phyloP scores from a whole-genome alignment of 2,797 vertebrate genomes.

The Helicolenus hilgendorfi region DNA sequence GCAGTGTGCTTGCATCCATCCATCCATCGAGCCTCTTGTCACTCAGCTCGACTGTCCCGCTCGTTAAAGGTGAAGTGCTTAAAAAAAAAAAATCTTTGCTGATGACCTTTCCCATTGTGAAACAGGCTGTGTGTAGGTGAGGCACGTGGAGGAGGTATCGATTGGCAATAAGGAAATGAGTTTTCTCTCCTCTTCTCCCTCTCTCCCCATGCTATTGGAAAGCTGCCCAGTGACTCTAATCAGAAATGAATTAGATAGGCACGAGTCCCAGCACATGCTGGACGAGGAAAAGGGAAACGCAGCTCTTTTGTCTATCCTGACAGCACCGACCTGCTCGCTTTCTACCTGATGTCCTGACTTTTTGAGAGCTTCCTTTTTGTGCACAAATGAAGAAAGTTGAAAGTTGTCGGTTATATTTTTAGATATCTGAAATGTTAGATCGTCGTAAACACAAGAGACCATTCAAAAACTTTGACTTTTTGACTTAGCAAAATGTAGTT shows the following conservation, averaged over 20 bases:
- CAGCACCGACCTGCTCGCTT: background rate
- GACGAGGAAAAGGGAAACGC: background rate
- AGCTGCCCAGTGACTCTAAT: conserved; percentile 65
- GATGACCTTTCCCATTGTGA: conserved; percentile 51
- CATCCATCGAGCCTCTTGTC: conserved; percentile 17
- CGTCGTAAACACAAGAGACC: background rate
- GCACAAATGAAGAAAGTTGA: background rate
- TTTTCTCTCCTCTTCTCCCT: conserved; percentile 31
- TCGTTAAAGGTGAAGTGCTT: conserved; percentile 52
- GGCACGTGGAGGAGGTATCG: conserved; percentile 58
- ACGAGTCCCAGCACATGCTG: conserved; percentile 38
- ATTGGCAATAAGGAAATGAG: conserved; percentile 72
- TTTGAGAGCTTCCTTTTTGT: background rate
- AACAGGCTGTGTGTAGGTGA: conserved; percentile 38
- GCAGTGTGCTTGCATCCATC: conserved; percentile 21
- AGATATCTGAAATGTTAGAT: background rate
- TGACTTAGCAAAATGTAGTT: background rate
- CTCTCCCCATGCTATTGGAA: conserved; percentile 18
- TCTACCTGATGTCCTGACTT: background rate
- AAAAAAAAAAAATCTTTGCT: background rate
- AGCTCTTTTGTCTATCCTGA: conserved; percentile 19
- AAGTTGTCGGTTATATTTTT: background rate
- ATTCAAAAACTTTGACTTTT: background rate
- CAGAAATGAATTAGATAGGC: conserved; percentile 68
- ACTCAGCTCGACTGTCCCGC: conserved; percentile 28